Evolutionary conservation across 1,140 invertebrate genomes (phyloP).

Genomic region (Drosophila melanogaster): DNA sequence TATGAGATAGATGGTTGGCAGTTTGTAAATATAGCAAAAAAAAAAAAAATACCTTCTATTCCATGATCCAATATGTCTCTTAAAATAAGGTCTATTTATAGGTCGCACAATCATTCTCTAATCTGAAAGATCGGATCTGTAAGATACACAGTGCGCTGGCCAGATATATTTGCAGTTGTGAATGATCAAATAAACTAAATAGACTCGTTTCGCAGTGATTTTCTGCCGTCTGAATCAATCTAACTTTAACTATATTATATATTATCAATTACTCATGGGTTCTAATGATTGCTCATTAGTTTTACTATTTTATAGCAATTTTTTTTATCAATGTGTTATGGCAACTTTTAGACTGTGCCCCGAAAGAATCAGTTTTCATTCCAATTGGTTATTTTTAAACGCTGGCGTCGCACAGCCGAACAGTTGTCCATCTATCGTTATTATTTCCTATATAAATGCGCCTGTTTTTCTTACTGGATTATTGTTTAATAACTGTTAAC

Average conservation of each 20-base stretch:
- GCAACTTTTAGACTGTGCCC: slow-evolving; percentile 10
- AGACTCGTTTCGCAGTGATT: not conserved
- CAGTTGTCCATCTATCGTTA: slow-evolving; percentile 46
- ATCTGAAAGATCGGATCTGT: not conserved
- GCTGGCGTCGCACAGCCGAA: slow-evolving; percentile 49
- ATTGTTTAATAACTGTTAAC: slow-evolving; percentile 78
- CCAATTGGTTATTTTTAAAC: slow-evolving; percentile 63
- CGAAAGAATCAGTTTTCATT: slow-evolving; percentile 20
- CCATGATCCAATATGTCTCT: not conserved
- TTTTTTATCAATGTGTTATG: not conserved
- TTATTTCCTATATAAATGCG: slow-evolving; percentile 52
- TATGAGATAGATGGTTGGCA: not conserved
- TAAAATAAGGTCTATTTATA: slow-evolving; percentile 6
- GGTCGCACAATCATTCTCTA: not conserved
- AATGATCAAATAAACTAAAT: not conserved
- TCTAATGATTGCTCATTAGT: not conserved
- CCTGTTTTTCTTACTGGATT: slow-evolving; percentile 37
- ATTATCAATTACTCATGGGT: no score
- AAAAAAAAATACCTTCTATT: not conserved
- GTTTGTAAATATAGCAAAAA: not conserved
- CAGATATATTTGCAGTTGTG: slow-evolving; percentile 6
- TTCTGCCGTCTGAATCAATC: not conserved
- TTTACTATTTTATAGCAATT: not conserved
- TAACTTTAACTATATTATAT: not conserved
- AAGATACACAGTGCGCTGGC: not conserved